phyloP scores from a whole-genome alignment of 2,888 invertebrate genomes.

The Andrena camellia region DNA sequence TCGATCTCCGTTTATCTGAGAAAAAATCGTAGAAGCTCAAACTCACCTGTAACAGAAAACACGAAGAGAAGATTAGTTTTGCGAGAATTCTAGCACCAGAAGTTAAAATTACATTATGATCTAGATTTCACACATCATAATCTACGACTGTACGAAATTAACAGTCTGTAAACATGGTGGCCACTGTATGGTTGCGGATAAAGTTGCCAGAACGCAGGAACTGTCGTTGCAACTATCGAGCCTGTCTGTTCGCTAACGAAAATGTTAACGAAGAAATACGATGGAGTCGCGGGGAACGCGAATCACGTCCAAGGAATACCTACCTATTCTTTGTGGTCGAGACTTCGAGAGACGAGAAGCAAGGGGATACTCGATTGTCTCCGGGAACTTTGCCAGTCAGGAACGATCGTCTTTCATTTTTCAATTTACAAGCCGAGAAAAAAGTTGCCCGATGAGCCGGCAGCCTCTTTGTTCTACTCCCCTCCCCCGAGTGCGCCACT shows the following conservation, averaged over 20 bases:
- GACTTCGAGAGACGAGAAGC: slow-evolving; percentile 25
- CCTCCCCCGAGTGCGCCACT: slow-evolving; percentile 45
- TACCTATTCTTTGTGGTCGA: slow-evolving; percentile 1
- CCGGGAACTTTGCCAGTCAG: slow-evolving; percentile 78
- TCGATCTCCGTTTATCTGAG: background rate
- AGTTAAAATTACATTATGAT: background rate
- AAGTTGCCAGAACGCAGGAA: background rate
- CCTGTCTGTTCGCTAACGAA: background rate
- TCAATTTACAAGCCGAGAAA: slow-evolving; percentile 68
- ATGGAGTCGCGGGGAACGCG: background rate
- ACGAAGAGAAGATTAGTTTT: background rate
- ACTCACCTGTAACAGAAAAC: slow-evolving; percentile 70
- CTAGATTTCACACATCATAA: background rate
- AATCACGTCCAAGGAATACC: slow-evolving; percentile 25
- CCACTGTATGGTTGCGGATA: background rate
- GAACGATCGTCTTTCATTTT: slow-evolving; percentile 70
- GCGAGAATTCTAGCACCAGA: background rate
- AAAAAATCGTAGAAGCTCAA: background rate
- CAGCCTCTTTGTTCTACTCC: slow-evolving; percentile 27
- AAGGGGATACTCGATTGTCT: slow-evolving; percentile 39
- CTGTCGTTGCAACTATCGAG: background rate
- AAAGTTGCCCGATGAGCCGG: slow-evolving; percentile 36
- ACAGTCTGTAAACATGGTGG: background rate
- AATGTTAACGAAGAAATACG: slow-evolving; percentile 2
- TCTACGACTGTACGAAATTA: background rate